Evolutionary conservation across 2,797 vertebrate species (phyloP).

Genomic region (Serranus cabrilla): DNA sequence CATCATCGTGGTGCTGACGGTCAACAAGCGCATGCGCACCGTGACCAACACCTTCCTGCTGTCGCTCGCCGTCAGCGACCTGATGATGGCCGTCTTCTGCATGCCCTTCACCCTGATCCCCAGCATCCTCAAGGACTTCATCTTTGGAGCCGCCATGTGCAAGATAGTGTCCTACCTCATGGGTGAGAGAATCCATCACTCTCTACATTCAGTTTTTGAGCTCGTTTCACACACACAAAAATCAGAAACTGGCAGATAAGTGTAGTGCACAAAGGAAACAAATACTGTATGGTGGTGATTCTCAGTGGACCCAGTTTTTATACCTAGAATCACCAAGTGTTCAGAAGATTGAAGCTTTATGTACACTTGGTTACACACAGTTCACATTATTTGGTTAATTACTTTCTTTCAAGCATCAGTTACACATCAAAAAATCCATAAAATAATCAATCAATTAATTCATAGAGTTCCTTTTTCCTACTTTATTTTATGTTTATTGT

Average conservation of each 20-base stretch:
- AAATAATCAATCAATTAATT: neutral
- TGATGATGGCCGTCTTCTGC: conserved; percentile 94
- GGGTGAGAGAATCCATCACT: conserved; percentile 85
- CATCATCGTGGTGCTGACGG: conserved; percentile 91
- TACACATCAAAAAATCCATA: neutral
- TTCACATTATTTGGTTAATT: too few relatives aligned
- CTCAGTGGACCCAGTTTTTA: neutral
- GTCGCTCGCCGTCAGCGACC: conserved; percentile 94
- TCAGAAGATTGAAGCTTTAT: too few relatives aligned
- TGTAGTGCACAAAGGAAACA: too few relatives aligned
- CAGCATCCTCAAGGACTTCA: conserved; percentile 93
- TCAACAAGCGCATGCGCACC: conserved; percentile 93
- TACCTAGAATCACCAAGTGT: neutral
- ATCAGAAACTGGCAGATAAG: too few relatives aligned
- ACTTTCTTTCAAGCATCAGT: neutral
- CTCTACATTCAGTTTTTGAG: neutral
- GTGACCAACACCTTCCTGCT: conserved; percentile 97
- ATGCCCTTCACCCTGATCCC: conserved; percentile 97
- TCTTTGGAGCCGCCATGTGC: conserved; percentile 95
- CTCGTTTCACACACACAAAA: too few relatives aligned
- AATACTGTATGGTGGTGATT: too few relatives aligned
- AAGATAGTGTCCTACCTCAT: conserved; percentile 95
- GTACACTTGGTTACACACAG: too few relatives aligned
- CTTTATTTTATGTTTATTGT: neutral
- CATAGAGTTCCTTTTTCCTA: too few relatives aligned